Evolutionary conservation across 2,113 vertebrate species (phyloP).

Genomic region (Marmota flaviventris): DNA sequence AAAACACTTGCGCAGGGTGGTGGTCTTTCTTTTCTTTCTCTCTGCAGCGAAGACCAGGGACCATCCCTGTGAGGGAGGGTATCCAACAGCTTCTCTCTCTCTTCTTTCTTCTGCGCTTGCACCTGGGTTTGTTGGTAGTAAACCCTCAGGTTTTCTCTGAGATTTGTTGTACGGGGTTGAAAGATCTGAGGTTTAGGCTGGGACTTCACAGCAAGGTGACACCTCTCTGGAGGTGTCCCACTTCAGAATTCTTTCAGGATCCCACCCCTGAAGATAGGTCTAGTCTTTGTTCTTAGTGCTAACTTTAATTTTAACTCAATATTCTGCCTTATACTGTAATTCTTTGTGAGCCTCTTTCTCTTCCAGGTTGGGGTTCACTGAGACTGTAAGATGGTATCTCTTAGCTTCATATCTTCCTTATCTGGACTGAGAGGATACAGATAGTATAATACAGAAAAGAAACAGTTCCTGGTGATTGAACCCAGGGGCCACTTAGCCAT

Average conservation of each 20-base stretch:
- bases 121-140: neutral
- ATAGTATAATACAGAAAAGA: neutral
- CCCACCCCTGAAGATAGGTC: neutral
- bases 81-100: neutral
- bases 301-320: neutral
- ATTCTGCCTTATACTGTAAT: neutral
- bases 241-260: neutral
- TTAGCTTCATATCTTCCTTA: constrained; percentile 38
- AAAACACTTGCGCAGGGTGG: fast-evolving
- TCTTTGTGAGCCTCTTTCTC: neutral
- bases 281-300: neutral
- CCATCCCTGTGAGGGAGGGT: too few relatives aligned
- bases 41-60: neutral
- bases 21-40: neutral
- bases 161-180: neutral
- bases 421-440: neutral
- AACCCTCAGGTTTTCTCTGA: neutral
- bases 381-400: neutral
- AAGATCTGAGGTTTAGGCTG: neutral
- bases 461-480: too few relatives aligned
- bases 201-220: neutral
- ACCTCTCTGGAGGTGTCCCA: neutral
- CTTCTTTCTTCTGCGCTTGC: neutral
- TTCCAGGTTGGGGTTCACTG: neutral
- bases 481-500: too few relatives aligned